A percentile compares a stretch with the other conserved stretches of the same genome.
Evolutionary conservation across 2,113 vertebrate species (phyloP).

Genomic region (Rhagologus leucostigma): DNA sequence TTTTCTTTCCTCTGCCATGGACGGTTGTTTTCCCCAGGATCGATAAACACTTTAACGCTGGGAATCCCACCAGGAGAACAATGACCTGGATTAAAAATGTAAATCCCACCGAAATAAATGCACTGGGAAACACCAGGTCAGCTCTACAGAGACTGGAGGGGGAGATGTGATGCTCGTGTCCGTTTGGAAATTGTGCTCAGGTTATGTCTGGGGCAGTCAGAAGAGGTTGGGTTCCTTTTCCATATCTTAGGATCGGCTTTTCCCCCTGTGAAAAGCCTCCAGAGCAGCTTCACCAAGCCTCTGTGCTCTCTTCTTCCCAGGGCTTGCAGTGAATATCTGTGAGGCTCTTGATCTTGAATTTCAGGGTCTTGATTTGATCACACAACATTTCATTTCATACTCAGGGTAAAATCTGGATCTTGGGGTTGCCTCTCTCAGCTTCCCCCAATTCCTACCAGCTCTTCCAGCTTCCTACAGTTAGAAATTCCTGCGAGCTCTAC

Average conservation of each 20-base stretch:
- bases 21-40: not conserved
- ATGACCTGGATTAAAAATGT: not conserved
- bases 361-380: not conserved
- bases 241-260: rapidly evolving
- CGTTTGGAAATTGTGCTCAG: not conserved
- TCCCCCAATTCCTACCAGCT: not conserved
- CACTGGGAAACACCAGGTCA: not conserved
- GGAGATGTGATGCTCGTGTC: rapidly evolving
- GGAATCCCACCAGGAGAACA: not conserved
- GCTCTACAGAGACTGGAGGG: not conserved
- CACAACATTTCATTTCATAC: not conserved
- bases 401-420: not conserved
- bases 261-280: not conserved
- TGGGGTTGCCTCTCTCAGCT: not conserved
- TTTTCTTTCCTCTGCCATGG: not conserved
- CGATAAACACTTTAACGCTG: not conserved
- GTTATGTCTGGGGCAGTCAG: not conserved
- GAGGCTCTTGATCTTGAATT: not conserved
- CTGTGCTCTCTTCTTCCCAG: not conserved
- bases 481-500: not conserved
- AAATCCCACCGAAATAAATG: not conserved
- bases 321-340: not conserved
- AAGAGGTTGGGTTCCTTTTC: not conserved
- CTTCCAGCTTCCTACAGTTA: not conserved
- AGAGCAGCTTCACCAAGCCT: not conserved